A percentile compares a stretch with the other conserved stretches of the same genome.
Evolutionary conservation across 2,797 vertebrate species (phyloP).

Genomic region (Gymnoscopelus braueri): DNA sequence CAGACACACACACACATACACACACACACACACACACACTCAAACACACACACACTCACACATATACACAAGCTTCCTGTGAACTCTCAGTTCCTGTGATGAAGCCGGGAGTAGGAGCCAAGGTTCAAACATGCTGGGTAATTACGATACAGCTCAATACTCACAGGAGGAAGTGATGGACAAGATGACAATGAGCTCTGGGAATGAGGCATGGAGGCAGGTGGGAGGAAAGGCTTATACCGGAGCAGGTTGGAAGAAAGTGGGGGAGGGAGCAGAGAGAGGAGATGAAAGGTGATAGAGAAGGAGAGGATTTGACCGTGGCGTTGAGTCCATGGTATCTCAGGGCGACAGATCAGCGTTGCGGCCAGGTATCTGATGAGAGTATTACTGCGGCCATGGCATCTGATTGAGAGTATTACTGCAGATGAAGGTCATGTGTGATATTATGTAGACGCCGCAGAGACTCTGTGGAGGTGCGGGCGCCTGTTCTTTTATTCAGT

Average conservation of each 20-base stretch:
- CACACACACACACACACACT: neutral
- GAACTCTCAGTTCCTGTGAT: conserved; percentile 66
- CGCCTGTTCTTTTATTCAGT: conserved; percentile 62
- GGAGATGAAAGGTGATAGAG: neutral
- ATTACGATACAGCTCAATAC: conserved; percentile 79
- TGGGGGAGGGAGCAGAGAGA: neutral
- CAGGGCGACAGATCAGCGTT: conserved; percentile 1
- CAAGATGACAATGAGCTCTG: conserved; percentile 76
- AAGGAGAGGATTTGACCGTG: neutral
- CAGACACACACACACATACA: conserved; percentile 21
- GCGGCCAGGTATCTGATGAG: conserved; percentile 38
- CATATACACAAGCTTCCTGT: conserved; percentile 43
- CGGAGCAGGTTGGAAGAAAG: neutral
- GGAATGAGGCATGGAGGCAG: conserved; percentile 57
- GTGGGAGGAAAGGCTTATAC: conserved; percentile 27
- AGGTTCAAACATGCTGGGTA: conserved; percentile 79
- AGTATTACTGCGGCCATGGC: conserved; percentile 15
- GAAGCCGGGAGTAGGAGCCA: conserved; percentile 70
- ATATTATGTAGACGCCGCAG: conserved; percentile 26
- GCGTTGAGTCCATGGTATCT: conserved; percentile 10
- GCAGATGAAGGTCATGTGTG: conserved; percentile 51
- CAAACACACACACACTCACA: conserved; percentile 8
- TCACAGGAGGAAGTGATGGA: conserved; percentile 71
- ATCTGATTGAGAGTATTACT: conserved; percentile 46
- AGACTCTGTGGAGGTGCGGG: conserved; percentile 27